Base-by-base conservation (phyloP, 2,113 vertebrate species). In the Nothobranchius furzeri region DNA sequence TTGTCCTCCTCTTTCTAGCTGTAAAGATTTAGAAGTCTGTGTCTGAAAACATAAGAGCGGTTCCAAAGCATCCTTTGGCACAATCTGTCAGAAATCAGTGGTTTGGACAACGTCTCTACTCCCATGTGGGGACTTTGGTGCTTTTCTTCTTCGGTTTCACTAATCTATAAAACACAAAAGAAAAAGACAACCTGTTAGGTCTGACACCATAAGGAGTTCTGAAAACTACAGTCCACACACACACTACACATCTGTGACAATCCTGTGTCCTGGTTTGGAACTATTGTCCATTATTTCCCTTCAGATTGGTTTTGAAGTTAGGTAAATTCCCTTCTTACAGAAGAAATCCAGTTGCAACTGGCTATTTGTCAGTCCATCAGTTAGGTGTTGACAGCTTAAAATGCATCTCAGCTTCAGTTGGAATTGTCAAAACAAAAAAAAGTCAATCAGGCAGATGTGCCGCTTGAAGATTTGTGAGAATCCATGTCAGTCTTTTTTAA, bases 111-210 rank as follows among this genome's bases (percentile, higher is more conserved):
- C 45, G 14, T 58, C 60, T 49, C 63, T 46, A 70, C 67, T 84
- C 73, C 82, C 75, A 83, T 79, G 77, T 69, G 77, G 71, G 37
- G 58, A 73, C 50, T 67, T 58, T 74, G 15, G 12, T 54, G 54
- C 46, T 46, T 52, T 59, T 14, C 70, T 57, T 51, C 70, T 51
- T 36, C 36, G 62, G 10, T 73, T 60, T 82, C 45, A 78, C 59
- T 68, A 42, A n/a, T 78, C 85, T 89, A 81, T 12, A 79, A 79
- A 53, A 84, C 76, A 89, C 60, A 87, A 74, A 85, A 7, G 30
- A 79, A 43, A 87, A 77, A 84, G 12, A 79, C 50, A 51, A 55
- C 60, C 25, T 24, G 73, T 84, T 67, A 82, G 64, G 37, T 59
- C 47, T 53, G 42, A 53, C 30, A 73, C n/a, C 9, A 12, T 48